Evolutionary conservation across 2,113 vertebrate genomes (phyloP).

Genomic region (Meles meles): DNA sequence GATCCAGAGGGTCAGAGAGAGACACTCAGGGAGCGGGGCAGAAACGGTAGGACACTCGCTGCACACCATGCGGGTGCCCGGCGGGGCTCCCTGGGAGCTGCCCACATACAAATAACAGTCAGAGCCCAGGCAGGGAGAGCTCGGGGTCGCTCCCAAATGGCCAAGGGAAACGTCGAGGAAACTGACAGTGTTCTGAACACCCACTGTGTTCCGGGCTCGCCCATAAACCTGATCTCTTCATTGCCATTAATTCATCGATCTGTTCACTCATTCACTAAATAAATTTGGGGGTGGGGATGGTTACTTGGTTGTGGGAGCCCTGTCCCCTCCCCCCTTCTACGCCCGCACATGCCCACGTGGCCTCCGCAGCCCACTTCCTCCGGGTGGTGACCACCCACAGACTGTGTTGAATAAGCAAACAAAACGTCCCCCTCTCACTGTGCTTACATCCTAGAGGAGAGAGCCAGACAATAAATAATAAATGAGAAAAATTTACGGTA

Average conservation of each 20-base stretch:
- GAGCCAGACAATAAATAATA: not conserved
- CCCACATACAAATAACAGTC: not conserved
- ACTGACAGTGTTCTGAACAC: not conserved
- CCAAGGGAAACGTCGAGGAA: not conserved
- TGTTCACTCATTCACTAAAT: not conserved
- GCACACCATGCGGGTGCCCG: accelerated
- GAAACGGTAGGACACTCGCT: too few species aligned
- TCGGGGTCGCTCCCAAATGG: not conserved
- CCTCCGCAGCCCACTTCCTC: not conserved
- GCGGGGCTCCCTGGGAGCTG: not conserved
- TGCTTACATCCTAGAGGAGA: not conserved
- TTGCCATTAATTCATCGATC: not conserved
- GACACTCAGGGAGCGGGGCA: accelerated
- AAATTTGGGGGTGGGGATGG: not conserved
- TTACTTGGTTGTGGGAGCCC: not conserved
- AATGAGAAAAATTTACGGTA: not conserved
- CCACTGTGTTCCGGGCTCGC: not conserved
- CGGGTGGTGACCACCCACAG: not conserved
- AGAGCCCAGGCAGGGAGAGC: not conserved
- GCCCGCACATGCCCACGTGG: too few species aligned
- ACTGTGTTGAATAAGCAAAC: not conserved
- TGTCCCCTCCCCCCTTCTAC: not conserved
- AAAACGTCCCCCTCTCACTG: not conserved
- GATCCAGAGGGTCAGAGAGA: not conserved
- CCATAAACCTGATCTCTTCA: not conserved